Percentiles rank a stretch among this genome's conserved stretches.
Evolutionary conservation across 2,797 vertebrate species (phyloP).

Genomic region (Oceanodroma leucorhoa): DNA sequence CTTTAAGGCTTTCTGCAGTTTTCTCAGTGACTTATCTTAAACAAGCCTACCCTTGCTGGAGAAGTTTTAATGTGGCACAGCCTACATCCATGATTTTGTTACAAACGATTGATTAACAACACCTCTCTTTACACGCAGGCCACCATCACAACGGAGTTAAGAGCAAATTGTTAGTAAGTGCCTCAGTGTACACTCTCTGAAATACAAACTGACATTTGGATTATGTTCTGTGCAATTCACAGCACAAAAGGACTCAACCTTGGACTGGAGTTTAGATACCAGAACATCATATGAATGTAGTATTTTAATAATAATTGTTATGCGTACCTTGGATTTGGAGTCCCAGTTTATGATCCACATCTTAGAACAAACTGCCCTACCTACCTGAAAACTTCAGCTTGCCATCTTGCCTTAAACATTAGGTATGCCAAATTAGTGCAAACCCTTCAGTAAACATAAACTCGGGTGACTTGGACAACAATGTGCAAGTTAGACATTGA

Average conservation of each 20-base stretch:
- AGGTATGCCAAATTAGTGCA: neutral
- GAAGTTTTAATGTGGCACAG: neutral
- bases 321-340: neutral
- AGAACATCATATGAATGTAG: neutral
- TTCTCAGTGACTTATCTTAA: conserved; percentile 1
- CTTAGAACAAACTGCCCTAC: neutral
- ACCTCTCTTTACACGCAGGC: neutral
- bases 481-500: neutral
- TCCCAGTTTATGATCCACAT: neutral
- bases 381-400: neutral
- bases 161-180: neutral
- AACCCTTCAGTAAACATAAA: neutral
- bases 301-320: neutral
- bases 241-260: neutral
- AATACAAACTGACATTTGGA: conserved; percentile 3
- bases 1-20: neutral
- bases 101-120: conserved; percentile 21
- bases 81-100: neutral
- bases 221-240: neutral
- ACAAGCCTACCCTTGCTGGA: neutral
- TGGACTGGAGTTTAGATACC: neutral
- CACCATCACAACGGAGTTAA: neutral
- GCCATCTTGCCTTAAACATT: neutral
- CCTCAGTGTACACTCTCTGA: neutral
- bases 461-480: neutral